A percentile compares a stretch with the other conserved stretches of the same genome.
Evolutionary conservation across 2,888 invertebrate species (phyloP).

Genomic region (Automeris io): DNA sequence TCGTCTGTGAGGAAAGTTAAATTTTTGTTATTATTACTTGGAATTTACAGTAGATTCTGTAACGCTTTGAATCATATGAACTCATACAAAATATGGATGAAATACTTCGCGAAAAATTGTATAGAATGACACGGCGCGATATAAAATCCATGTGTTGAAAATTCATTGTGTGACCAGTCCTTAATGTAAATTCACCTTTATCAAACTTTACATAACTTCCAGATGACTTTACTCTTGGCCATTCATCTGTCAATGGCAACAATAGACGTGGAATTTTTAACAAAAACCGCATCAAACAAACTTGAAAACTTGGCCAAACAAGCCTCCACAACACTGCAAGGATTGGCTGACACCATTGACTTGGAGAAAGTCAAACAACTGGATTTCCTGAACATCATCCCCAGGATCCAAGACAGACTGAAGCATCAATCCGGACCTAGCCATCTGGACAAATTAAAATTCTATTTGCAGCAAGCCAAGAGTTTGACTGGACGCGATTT

Average conservation of each 20-base stretch:
- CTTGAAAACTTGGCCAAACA: slow-evolving; percentile 26
- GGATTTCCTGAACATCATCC: slow-evolving; percentile 36
- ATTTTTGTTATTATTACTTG: too few relatives aligned
- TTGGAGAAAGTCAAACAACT: slow-evolving; percentile 36
- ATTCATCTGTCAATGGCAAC: slow-evolving; percentile 39
- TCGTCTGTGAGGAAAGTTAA: too few relatives aligned
- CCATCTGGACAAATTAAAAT: slow-evolving; percentile 16
- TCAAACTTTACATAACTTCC: too few relatives aligned
- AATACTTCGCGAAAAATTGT: too few relatives aligned
- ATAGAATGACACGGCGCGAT: too few relatives aligned
- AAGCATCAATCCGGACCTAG: slow-evolving; percentile 18
- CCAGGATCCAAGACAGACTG: slow-evolving; percentile 26
- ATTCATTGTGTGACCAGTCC: too few relatives aligned
- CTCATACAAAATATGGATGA: too few relatives aligned
- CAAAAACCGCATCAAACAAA: slow-evolving; percentile 35
- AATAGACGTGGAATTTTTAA: slow-evolving; percentile 40
- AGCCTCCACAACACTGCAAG: slow-evolving; percentile 29
- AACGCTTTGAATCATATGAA: too few relatives aligned
- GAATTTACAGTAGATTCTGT: too few relatives aligned
- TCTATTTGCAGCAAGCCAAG: slow-evolving; percentile 17
- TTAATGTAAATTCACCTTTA: too few relatives aligned
- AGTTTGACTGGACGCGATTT: slow-evolving; percentile 20
- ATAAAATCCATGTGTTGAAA: too few relatives aligned
- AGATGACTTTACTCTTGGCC: slow-evolving; percentile 42
- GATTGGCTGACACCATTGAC: slow-evolving; percentile 36